phyloP scores from a whole-genome alignment of 2,888 invertebrate genomes.

The Lacanobia oleracea region DNA sequence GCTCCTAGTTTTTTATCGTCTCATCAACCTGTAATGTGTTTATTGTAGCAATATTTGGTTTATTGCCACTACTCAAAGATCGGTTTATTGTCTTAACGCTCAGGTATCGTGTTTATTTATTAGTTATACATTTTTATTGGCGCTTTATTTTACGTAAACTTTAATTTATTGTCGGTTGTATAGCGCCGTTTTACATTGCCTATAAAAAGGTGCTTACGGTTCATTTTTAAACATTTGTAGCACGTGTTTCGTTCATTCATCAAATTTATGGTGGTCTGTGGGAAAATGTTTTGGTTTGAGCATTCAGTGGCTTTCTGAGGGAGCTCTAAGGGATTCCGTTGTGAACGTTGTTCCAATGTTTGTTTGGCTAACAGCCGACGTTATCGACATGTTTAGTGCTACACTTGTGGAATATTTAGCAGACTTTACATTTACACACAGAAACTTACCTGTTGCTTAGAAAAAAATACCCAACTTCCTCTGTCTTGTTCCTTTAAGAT shows the following conservation, averaged over 20 bases:
- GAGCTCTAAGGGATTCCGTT: slow-evolving; percentile 65
- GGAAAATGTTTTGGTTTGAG: slow-evolving; percentile 87
- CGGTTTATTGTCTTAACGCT: slow-evolving; percentile 89
- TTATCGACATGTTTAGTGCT: slow-evolving; percentile 63
- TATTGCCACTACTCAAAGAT: slow-evolving; percentile 88
- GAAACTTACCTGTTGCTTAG: slow-evolving; percentile 55
- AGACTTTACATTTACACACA: slow-evolving; percentile 15
- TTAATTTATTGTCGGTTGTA: slow-evolving; percentile 90
- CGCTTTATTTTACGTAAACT: slow-evolving; percentile 90
- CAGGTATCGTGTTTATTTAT: slow-evolving; percentile 91
- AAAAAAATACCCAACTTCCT: slow-evolving; percentile 3
- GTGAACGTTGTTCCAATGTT: slow-evolving; percentile 62
- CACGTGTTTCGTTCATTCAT: slow-evolving; percentile 91
- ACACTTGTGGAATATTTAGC: slow-evolving; percentile 39
- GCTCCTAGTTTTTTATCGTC: slow-evolving; percentile 82
- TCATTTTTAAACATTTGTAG: slow-evolving; percentile 90
- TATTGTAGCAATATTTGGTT: slow-evolving; percentile 90
- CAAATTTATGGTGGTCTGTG: slow-evolving; percentile 89
- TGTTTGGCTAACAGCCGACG: slow-evolving; percentile 68
- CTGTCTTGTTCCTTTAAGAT: neutral
- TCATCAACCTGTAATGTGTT: slow-evolving; percentile 89
- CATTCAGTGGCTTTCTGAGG: slow-evolving; percentile 72
- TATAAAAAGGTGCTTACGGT: slow-evolving; percentile 90
- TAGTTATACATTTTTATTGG: slow-evolving; percentile 91
- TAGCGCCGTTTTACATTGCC: slow-evolving; percentile 89